phyloP scores from a whole-genome alignment of 2,797 vertebrate genomes.

The Pelochelys cantorii region DNA sequence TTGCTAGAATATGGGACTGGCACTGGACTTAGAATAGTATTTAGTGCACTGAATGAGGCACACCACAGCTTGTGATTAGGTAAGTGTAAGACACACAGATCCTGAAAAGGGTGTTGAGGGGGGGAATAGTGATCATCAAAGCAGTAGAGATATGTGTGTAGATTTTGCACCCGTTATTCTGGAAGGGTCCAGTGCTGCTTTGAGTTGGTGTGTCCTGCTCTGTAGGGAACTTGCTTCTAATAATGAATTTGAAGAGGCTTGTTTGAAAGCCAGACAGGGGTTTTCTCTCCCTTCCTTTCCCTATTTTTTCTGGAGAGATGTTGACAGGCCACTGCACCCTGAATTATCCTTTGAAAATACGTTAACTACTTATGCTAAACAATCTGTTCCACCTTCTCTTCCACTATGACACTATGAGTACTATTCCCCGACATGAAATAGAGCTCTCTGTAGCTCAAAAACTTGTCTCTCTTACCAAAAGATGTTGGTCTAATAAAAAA shows the following conservation, averaged over 20 bases:
- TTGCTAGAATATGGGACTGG: neutral
- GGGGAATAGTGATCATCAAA: neutral
- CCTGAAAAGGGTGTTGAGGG: neutral
- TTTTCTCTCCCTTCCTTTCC: neutral
- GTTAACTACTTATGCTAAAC: neutral
- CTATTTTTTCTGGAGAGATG: neutral
- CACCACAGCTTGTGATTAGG: neutral
- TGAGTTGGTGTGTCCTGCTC: neutral
- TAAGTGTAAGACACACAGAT: neutral
- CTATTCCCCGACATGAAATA: neutral
- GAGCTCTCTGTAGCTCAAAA: neutral
- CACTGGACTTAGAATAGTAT: neutral
- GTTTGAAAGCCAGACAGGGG: neutral
- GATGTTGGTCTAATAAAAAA: neutral
- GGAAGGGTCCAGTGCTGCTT: neutral
- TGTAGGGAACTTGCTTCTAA: neutral
- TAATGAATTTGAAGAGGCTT: neutral
- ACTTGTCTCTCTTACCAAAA: neutral
- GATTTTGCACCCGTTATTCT: neutral
- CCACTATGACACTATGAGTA: neutral
- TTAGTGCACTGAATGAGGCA: neutral
- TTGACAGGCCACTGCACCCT: neutral
- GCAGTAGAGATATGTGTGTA: neutral
- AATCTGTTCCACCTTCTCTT: neutral
- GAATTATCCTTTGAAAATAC: neutral